Percentiles rank a stretch among this genome's conserved stretches.
Evolutionary conservation across 1,140 invertebrate genomes (phyloP).

Genomic region (Leptinotarsa defecta): DNA sequence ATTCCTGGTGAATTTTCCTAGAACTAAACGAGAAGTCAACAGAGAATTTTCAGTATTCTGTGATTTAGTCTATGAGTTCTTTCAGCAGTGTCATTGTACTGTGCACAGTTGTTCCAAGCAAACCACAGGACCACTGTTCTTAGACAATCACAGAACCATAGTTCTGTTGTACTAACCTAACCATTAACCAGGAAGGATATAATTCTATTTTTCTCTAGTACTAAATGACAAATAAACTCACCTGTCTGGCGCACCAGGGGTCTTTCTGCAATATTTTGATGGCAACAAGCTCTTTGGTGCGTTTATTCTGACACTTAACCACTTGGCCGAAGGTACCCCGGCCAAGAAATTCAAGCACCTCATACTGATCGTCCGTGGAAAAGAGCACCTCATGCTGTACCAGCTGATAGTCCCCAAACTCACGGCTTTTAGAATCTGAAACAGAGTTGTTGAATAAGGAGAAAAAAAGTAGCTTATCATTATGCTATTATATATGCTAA

Average conservation of each 20-base stretch:
- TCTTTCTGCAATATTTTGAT: slow-evolving; percentile 99
- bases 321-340: slow-evolving; percentile 99
- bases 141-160: too few relatives aligned
- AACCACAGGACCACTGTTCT: too few relatives aligned
- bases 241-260: slow-evolving; percentile 97
- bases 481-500: too few relatives aligned
- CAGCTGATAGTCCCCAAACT: slow-evolving; percentile 96
- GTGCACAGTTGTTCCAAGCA: too few relatives aligned
- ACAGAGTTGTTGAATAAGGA: neutral
- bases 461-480: neutral
- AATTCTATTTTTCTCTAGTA: too few relatives aligned
- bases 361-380: slow-evolving; percentile 90
- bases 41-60: too few relatives aligned
- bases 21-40: too few relatives aligned
- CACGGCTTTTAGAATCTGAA: slow-evolving; percentile 71
- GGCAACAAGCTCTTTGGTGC: slow-evolving; percentile 99
- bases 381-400: slow-evolving; percentile 98
- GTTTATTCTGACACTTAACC: slow-evolving; percentile 99
- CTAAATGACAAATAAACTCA: slow-evolving; percentile 28
- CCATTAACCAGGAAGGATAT: too few relatives aligned
- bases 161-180: too few relatives aligned
- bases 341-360: slow-evolving; percentile 98
- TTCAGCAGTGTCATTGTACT: too few relatives aligned
- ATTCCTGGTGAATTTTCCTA: too few relatives aligned
- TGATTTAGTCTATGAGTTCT: too few relatives aligned